Evolutionary conservation across 2,113 vertebrate species (phyloP).

Genomic region (Nyctibius bracteatus): DNA sequence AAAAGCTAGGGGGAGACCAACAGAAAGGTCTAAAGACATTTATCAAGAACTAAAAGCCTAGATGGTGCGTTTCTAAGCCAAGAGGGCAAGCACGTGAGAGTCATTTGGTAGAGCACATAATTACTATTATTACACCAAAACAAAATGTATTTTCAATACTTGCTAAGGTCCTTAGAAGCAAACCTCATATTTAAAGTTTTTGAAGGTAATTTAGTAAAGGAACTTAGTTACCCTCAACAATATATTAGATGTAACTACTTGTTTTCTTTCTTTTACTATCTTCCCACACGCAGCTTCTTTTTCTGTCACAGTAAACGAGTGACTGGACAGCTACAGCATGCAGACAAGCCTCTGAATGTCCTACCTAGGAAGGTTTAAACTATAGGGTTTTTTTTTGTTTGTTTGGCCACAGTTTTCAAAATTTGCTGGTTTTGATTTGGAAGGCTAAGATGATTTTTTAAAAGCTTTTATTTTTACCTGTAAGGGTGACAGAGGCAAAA

Average conservation of each 20-base stretch:
- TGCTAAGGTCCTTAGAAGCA: neutral
- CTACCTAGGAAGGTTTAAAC: neutral
- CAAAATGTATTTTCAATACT: neutral
- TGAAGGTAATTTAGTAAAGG: neutral
- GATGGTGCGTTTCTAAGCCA: neutral
- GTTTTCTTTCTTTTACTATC: neutral
- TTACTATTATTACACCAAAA: neutral
- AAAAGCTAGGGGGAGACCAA: neutral
- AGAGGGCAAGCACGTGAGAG: neutral
- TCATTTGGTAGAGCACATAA: neutral
- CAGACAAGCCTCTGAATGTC: neutral
- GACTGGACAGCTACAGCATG: neutral
- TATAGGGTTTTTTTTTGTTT: fast-evolving
- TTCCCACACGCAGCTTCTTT: neutral
- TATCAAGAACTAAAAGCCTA: neutral
- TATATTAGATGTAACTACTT: neutral
- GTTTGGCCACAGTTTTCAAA: neutral
- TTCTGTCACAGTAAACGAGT: neutral
- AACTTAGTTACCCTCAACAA: neutral
- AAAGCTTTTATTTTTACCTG: neutral
- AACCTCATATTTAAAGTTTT: neutral
- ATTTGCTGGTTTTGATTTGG: neutral
- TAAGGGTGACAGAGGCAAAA: neutral
- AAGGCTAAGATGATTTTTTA: neutral
- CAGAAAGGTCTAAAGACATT: neutral